These are phyloP conservation scores for Sprattus sprattus DNA, from an alignment of 2,113 vertebrate genomes.

Conservation along the genomic window DNA sequence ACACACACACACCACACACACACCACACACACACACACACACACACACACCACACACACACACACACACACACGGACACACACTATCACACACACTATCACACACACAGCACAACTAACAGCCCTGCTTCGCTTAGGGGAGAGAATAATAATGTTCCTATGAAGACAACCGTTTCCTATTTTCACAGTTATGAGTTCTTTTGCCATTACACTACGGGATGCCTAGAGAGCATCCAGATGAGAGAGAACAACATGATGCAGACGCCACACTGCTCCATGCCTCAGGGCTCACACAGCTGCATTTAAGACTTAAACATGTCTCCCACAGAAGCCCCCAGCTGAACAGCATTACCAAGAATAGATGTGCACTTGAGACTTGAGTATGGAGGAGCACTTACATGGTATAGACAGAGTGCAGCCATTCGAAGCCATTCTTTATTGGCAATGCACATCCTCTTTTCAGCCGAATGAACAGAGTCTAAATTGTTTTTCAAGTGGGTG, in stretches of 20 bases:
- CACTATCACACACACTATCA: too few relatives aligned
- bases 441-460: neutral
- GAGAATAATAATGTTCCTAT: neutral
- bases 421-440: too few relatives aligned
- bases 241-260: neutral
- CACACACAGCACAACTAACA: neutral
- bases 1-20: slow-evolving; percentile 24
- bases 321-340: neutral
- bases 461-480: neutral
- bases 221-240: neutral
- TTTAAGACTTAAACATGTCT: neutral
- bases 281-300: neutral
- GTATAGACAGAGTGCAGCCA: too few relatives aligned
- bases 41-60: neutral
- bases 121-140: neutral
- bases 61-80: neutral
- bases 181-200: neutral
- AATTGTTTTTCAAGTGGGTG: neutral
- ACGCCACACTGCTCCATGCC: neutral
- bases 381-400: neutral
- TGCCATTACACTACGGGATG: neutral
- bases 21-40: neutral
- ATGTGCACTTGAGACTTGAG: neutral
- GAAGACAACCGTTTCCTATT: neutral
- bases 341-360: neutral